A percentile compares a stretch with the other conserved stretches of the same genome.
phyloP scores from a whole-genome alignment of 2,797 vertebrate genomes.

The Caiman crocodilus region DNA sequence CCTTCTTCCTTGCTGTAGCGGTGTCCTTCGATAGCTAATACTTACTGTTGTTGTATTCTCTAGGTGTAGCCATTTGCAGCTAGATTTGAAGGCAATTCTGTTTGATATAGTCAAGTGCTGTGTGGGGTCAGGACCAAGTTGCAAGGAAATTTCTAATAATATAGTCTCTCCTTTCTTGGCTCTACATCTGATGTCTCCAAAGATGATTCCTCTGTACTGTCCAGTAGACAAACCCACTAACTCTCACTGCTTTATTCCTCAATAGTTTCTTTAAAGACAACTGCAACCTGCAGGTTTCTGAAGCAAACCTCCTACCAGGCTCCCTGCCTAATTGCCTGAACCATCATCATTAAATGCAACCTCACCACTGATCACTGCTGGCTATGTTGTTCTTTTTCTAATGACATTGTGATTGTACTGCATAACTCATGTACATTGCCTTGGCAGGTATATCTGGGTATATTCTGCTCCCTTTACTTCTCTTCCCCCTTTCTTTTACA shows the following conservation, averaged over 20 bases:
- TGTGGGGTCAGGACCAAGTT: not conserved
- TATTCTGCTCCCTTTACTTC: slow-evolving; percentile 29
- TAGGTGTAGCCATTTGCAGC: not conserved
- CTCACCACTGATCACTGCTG: slow-evolving; percentile 54
- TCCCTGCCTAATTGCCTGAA: slow-evolving; percentile 69
- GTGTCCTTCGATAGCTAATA: not conserved
- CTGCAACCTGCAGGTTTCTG: slow-evolving; percentile 56
- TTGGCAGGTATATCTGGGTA: slow-evolving; percentile 20
- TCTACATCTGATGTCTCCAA: slow-evolving; percentile 5
- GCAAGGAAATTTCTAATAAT: slow-evolving; percentile 29
- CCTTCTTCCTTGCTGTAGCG: slow-evolving; percentile 20
- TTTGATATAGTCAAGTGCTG: slow-evolving; percentile 17
- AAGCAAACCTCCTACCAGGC: slow-evolving; percentile 65
- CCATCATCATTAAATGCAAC: slow-evolving; percentile 29
- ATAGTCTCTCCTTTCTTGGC: slow-evolving; percentile 7
- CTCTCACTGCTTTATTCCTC: slow-evolving; percentile 46
- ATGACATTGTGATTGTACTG: slow-evolving; percentile 45
- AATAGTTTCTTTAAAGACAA: slow-evolving; percentile 58
- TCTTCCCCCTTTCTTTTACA: not conserved
- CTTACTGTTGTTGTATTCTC: slow-evolving; percentile 5
- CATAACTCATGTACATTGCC: slow-evolving; percentile 64
- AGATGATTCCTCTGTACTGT: slow-evolving; percentile 25
- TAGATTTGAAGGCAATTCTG: not conserved
- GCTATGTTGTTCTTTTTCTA: slow-evolving; percentile 33
- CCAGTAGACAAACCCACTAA: slow-evolving; percentile 49